Conservation (phyloP, 2,113 vertebrate genomes). For the Tretioscincus oriximinensis region DNA sequence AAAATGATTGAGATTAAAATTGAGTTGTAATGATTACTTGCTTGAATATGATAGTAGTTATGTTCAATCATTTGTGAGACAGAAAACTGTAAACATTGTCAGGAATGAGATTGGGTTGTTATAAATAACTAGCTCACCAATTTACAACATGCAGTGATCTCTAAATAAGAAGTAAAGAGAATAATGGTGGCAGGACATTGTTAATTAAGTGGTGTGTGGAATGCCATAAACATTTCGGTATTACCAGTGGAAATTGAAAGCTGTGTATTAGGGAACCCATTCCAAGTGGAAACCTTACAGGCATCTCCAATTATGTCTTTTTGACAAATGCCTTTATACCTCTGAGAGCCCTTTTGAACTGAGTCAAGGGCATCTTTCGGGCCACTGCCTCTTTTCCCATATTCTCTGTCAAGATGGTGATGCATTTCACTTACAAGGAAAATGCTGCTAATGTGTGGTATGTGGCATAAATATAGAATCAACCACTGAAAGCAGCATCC, state of each 20-base stretch:
- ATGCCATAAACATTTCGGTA: slow-evolving; percentile 46
- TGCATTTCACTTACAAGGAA: slow-evolving; percentile 30
- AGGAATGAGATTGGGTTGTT: slow-evolving; percentile 19
- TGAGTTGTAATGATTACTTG: slow-evolving; percentile 57
- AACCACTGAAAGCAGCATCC: background rate
- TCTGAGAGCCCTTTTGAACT: slow-evolving; percentile 31
- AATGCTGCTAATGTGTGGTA: background rate
- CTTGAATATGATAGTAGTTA: slow-evolving; percentile 47
- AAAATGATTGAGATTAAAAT: slow-evolving; percentile 50
- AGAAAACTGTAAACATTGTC: slow-evolving; percentile 45
- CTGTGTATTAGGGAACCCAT: slow-evolving; percentile 40
- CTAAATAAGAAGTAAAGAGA: slow-evolving; percentile 72
- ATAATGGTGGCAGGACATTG: slow-evolving; percentile 62
- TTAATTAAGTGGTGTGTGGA: slow-evolving; percentile 72
- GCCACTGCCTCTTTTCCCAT: background rate
- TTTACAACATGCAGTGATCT: slow-evolving; percentile 70
- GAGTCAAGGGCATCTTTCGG: slow-evolving; percentile 47
- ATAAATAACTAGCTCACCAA: slow-evolving; percentile 65
- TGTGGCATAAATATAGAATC: slow-evolving; percentile 23
- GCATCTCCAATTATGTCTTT: slow-evolving; percentile 24
- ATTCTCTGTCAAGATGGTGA: slow-evolving; percentile 20
- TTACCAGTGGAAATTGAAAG: slow-evolving; percentile 43
- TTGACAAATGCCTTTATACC: slow-evolving; percentile 44
- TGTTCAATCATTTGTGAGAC: slow-evolving; percentile 52
- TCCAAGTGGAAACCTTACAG: slow-evolving; percentile 15